A percentile compares a stretch with the other conserved stretches of the same genome.
These are phyloP conservation scores for Holothuria leucospilota DNA, from an alignment of 53 echinoderm and acorn worm species.

Conservation along the genomic window DNA sequence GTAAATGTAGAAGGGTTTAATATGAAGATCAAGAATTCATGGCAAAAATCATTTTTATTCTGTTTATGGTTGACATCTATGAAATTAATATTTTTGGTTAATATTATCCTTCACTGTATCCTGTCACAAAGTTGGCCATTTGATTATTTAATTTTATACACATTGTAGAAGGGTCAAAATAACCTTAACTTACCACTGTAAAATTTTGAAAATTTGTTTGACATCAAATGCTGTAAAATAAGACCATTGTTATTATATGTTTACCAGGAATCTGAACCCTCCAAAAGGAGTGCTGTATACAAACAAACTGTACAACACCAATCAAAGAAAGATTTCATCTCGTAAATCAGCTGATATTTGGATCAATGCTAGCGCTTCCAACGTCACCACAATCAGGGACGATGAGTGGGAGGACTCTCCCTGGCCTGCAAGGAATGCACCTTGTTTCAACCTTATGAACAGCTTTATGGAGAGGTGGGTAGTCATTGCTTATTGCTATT, in stretches of 20 bases:
- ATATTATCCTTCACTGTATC: too few relatives aligned
- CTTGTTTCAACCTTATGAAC: constrained; percentile 95
- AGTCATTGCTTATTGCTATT: not conserved
- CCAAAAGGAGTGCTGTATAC: constrained; percentile 94
- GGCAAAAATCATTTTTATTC: too few relatives aligned
- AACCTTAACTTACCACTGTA: too few relatives aligned
- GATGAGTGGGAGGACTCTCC: constrained; percentile 96
- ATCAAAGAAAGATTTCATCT: constrained; percentile 57
- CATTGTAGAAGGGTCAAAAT: too few relatives aligned
- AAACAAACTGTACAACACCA: constrained; percentile 84
- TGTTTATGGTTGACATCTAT: too few relatives aligned
- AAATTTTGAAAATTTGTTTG: too few relatives aligned
- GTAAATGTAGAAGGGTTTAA: too few relatives aligned
- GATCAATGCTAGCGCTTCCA: constrained; percentile 64
- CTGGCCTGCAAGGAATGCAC: constrained; percentile 95
- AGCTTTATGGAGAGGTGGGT: constrained; percentile 97
- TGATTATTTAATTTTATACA: too few relatives aligned
- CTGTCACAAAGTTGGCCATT: too few relatives aligned
- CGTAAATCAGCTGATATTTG: constrained; percentile 71
- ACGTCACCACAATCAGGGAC: constrained; percentile 70
- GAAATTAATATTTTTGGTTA: too few relatives aligned
- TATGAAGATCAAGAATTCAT: too few relatives aligned
- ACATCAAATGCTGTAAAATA: too few relatives aligned
- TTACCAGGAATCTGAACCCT: constrained; percentile 84
- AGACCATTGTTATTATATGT: not conserved